phyloP scores from a whole-genome alignment of 2,888 invertebrate species.

The Chrysina gloriosa region DNA sequence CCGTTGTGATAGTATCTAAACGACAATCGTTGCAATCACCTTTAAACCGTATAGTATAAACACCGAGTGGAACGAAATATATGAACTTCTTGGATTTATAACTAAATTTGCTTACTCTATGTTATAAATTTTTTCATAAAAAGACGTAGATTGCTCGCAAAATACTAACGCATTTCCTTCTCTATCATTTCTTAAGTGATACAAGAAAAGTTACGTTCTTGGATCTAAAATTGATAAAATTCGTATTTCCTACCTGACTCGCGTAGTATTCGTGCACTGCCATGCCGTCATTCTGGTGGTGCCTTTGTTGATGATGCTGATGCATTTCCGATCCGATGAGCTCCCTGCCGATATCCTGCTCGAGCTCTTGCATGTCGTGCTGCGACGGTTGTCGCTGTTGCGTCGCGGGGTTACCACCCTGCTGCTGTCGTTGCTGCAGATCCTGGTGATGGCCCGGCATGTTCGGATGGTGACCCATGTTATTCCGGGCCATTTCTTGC shows the following conservation, averaged over 20 bases:
- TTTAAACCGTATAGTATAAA: too few relatives aligned
- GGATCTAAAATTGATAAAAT: too few relatives aligned
- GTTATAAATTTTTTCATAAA: too few relatives aligned
- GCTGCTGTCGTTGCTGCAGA: constrained; percentile 39
- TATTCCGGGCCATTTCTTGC: constrained; percentile 53
- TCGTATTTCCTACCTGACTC: constrained; percentile 57
- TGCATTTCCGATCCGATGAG: constrained; percentile 41
- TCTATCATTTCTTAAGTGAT: too few relatives aligned
- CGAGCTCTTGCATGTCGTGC: constrained; percentile 56
- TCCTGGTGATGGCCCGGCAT: constrained; percentile 56
- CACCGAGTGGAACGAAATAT: too few relatives aligned
- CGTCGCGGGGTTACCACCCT: constrained; percentile 48
- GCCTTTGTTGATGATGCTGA: constrained; percentile 52
- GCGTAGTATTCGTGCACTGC: constrained; percentile 55
- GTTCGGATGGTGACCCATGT: constrained; percentile 53
- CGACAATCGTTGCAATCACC: too few relatives aligned
- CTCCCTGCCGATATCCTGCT: constrained; percentile 57
- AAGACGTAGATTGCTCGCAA: too few relatives aligned
- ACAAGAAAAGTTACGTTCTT: too few relatives aligned
- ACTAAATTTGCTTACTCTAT: too few relatives aligned
- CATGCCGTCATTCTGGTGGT: constrained; percentile 48
- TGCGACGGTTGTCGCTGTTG: constrained; percentile 36
- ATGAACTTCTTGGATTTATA: too few relatives aligned
- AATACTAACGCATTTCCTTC: too few relatives aligned
- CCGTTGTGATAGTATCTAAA: too few relatives aligned